Evolutionary conservation across 2,888 invertebrate genomes (phyloP).

Genomic region (Gerosis bhagava): DNA sequence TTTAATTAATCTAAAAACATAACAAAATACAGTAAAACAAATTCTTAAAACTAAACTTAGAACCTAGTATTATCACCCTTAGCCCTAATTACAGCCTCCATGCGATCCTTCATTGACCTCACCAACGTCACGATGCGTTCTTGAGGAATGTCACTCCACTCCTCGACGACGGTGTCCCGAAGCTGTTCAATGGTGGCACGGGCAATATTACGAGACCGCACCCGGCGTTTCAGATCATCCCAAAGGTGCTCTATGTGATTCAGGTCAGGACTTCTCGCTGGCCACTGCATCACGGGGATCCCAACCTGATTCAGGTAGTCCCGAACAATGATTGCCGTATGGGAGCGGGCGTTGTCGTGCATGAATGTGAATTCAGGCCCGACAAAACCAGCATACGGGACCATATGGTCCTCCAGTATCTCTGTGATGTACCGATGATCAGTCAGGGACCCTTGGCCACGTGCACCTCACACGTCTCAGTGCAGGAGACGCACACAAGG

Average conservation of each 20-base stretch:
- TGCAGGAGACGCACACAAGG: background rate
- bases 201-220: too few relatives aligned
- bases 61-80: background rate
- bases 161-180: too few relatives aligned
- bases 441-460: background rate
- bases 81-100: background rate
- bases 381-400: too few relatives aligned
- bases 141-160: too few relatives aligned
- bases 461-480: too few relatives aligned
- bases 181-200: too few relatives aligned
- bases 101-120: background rate
- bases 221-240: too few relatives aligned
- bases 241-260: background rate
- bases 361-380: too few relatives aligned
- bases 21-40: too few relatives aligned
- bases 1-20: too few relatives aligned
- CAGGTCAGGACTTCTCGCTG: background rate
- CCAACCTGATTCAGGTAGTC: background rate
- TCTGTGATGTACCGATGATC: background rate
- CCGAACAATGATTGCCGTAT: background rate
- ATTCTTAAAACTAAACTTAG: background rate
- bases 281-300: background rate
- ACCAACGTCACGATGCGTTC: too few relatives aligned
- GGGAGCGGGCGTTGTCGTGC: background rate
- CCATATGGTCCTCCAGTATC: background rate